Evolutionary conservation across 2,113 vertebrate species (phyloP), one percentile per base, ranked within the genome.

Genomic region (Ictalurus furcatus): DNA sequence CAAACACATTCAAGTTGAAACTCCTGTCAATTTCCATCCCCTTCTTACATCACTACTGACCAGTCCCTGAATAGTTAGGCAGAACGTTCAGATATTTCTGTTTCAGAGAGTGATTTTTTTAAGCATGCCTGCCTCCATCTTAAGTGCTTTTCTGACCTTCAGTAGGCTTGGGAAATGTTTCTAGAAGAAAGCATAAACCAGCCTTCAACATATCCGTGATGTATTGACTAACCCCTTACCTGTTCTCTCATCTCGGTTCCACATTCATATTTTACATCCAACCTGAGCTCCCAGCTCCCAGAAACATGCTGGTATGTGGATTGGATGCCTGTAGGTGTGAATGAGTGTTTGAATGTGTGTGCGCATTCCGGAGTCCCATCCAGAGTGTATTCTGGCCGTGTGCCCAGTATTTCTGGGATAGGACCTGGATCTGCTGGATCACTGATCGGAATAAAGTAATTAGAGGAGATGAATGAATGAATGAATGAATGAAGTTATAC

Each of bases 151-250:
- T 87, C 87, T 79, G 44, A 84, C 90, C 91, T 84, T 80, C 19
- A 40, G 2, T 21, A 40, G 71, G 7, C 34, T 69, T 69, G 67
- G 19, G n/a, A 52, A 88, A 89, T 25, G 58, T 78, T 85, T 76
- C 74, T 82, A 85, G 65, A 74, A 74, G 19, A 74, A 52, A 52
- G 2, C 23, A 40, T 44, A 44, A 44, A 48, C 40, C 21, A 78
- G 16, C 19, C 19, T 52, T 52, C 90, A 90, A 92, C 86, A 81
- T 28, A 89, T 74, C 81, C 84, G 89, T 88, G 88, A 93, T 91
- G 90, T 84, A 90, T 88, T 87, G 25, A 30, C 87, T 90, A 73
- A 92, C 91, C 90, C 86, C 58, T 93, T 88, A 92, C 91, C 92
- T 84, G 48, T 80, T 90, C 74, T 89, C 80, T 90, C 84, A 90